Evolutionary conservation across 1,140 invertebrate species (phyloP), one percentile per base, ranked within the genome.

Genomic region (Camponotus floridanus): DNA sequence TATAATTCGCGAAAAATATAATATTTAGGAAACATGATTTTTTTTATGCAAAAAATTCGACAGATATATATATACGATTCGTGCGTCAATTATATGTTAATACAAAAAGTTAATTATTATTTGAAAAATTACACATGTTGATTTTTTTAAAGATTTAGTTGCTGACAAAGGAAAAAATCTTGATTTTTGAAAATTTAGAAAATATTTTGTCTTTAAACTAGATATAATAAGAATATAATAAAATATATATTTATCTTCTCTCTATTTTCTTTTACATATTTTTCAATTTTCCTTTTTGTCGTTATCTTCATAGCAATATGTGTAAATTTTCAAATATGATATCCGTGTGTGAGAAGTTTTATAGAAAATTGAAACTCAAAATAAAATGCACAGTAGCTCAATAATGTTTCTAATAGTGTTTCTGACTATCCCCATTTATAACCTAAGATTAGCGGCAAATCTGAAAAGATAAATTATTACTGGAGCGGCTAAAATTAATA

Each of bases 401-500:
- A 26, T 26, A 26, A 26, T 26, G 26, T 26, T 26, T 26, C 26
- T 26, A 26, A 26, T 26, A 26, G 26, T 26, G 26, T 26, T 26
- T 26, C 51, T 45, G 18, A 61, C 67, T 80, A 80, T 18, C 21
- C 13, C 36, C 61, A 61, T 81, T 73, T 59, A 81, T 21, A 11
- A 81, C 73, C 67, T 21, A 73, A 71, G 18, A 81, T 81, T 81
- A 81, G 51, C 65, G 67, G 33, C 36, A 5, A 31, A 42, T 81
- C 65, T 81, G 21, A 51, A 81, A 21, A 21, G 59, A 81, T 36
- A 45, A 59, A 81, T 70, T 81, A 81, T 71, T 81, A 81, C 65
- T 81, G 65, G 26, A 80, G 51, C 48, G 15, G 51, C 36, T 81
- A 81, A 81, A 81, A 71, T 81, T 73, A 61, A 73, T 81, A 51